phyloP scores from a whole-genome alignment of 2,888 invertebrate genomes.

The Torymus auratus region DNA sequence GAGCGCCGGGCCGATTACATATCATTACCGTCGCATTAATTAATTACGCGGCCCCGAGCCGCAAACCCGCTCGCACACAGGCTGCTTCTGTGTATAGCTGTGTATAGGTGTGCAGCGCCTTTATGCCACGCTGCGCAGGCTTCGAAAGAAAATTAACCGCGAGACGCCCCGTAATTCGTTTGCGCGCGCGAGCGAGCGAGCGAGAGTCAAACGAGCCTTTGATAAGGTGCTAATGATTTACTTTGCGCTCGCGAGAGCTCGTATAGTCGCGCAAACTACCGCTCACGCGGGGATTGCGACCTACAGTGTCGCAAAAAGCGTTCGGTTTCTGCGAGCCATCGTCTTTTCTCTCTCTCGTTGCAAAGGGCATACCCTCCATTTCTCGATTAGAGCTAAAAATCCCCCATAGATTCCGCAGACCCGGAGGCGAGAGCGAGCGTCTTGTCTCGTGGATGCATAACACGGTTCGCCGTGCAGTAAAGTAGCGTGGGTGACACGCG shows the following conservation, averaged over 20 bases:
- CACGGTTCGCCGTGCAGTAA: constrained; percentile 74
- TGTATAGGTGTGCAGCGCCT: not conserved
- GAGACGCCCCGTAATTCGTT: constrained; percentile 25
- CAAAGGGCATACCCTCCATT: constrained; percentile 57
- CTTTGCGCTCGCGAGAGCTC: constrained; percentile 25
- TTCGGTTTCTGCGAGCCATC: too few species aligned
- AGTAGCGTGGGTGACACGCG: constrained; percentile 76
- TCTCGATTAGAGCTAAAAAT: constrained; percentile 72
- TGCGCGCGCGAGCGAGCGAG: not conserved
- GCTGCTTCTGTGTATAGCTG: too few species aligned
- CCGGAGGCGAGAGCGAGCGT: constrained; percentile 40
- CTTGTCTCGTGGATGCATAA: constrained; percentile 74
- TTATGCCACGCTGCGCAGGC: constrained; percentile 8
- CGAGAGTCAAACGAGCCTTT: constrained; percentile 42
- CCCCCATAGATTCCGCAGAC: constrained; percentile 69
- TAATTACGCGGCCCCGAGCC: constrained; percentile 64
- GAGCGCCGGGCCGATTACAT: constrained; percentile 68
- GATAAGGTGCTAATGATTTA: constrained; percentile 56
- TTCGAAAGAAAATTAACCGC: constrained; percentile 52
- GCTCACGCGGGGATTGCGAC: too few species aligned
- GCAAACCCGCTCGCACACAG: not conserved
- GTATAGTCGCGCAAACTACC: not conserved
- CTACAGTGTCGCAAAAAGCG: too few species aligned
- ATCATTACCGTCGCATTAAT: constrained; percentile 72
- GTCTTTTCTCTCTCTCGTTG: too few species aligned